Evolutionary conservation across 2,888 invertebrate genomes (phyloP), one percentile per base, ranked within the genome.

Genomic region (Caenorhabditis zanzibari): DNA sequence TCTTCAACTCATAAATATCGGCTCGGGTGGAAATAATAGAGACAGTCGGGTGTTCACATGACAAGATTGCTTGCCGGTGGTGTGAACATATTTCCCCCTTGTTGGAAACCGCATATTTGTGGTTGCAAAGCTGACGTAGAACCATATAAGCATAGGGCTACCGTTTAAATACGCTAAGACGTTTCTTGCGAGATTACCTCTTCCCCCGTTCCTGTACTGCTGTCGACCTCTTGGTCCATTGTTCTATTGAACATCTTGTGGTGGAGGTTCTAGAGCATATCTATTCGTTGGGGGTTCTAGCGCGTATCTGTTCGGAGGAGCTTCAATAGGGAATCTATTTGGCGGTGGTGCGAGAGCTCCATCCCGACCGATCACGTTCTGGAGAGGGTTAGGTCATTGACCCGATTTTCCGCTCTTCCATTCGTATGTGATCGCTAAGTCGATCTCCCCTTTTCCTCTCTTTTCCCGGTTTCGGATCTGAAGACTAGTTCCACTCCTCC

Each of bases 31-130:
- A 44, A 1, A 63, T 14, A 14, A 63, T 24, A 3, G 32, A 24
- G 12, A 44, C 24, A 3, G 22, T 9, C 1, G 63, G 63, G 0
- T 5, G 2, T 22, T 41, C 14, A 44, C 63, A 63, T 0, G 41
- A 7, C 3, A 63, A n/a, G 1, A 63, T n/a, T n/a, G n/a, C n/a
- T 41, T 0, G 41, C 4, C 0, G 63, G 63, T 1, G 63, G 41
- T 16, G 24, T 12, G 44, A 63, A 63, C n/a, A 41, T 10, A 16
- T 41, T 63, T 14, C 63, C 63, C 14, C 63, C 63, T 3, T 41
- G 16, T 12, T 63, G 63, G 24, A 63, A 63, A 0, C 44, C 63
- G n/a, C 63, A 63, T 4, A 63, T 63, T 24, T 63, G 63, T 14
- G 63, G 63, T 24, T 63, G 6, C 19, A 14, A 5, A 2, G 41